A percentile compares a stretch with the other conserved stretches of the same genome.
These are phyloP conservation scores for Myotis pilosus DNA, from an alignment of 2,797 vertebrate species.

Conservation along the genomic window DNA sequence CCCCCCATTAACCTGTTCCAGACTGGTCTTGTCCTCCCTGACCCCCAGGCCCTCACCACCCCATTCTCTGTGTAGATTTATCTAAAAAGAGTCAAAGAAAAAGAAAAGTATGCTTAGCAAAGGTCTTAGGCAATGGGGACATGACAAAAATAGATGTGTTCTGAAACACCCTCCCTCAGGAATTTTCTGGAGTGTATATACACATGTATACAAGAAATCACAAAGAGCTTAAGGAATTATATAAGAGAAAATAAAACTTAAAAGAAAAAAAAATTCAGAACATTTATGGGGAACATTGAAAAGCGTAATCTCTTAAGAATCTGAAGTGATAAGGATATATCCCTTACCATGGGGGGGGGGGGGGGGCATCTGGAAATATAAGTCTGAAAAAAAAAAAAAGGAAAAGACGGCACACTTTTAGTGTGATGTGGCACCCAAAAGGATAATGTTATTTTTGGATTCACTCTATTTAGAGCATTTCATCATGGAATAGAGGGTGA, in stretches of 20 bases:
- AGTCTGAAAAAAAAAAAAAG: neutral
- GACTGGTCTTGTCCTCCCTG: too few species aligned
- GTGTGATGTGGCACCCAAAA: slow-evolving; percentile 41
- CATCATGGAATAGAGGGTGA: slow-evolving; percentile 60
- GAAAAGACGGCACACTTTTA: neutral
- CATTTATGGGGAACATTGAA: neutral
- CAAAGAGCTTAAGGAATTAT: neutral
- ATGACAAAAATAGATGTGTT: neutral
- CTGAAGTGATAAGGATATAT: neutral
- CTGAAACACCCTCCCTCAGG: neutral
- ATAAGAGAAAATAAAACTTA: neutral
- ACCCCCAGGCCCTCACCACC: too few species aligned
- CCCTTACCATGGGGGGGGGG: too few species aligned
- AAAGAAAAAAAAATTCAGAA: neutral
- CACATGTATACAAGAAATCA: neutral
- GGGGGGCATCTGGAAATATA: neutral
- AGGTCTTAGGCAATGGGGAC: neutral
- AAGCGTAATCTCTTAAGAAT: neutral
- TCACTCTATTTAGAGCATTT: slow-evolving; percentile 56
- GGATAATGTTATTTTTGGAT: slow-evolving; percentile 66
- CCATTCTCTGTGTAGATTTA: neutral
- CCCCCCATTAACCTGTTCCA: too few species aligned
- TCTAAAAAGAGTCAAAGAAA: neutral
- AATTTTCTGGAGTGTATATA: neutral
- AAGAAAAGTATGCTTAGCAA: neutral